Percentiles rank a stretch among this genome's conserved stretches.
Conservation (phyloP, 2,888 invertebrate species). For the Corythucha ciliata region DNA sequence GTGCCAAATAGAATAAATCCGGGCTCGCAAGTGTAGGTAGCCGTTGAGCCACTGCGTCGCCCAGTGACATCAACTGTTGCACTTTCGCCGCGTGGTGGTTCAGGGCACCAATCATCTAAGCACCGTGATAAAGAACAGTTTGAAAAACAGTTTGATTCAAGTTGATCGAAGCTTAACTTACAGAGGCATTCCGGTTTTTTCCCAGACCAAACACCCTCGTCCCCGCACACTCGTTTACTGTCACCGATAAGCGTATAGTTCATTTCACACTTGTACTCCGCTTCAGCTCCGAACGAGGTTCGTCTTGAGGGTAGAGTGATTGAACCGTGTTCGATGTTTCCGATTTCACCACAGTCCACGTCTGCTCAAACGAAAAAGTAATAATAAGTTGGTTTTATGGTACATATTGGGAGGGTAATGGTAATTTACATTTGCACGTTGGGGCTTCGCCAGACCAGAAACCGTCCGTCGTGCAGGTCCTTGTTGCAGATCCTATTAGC, state of each 20-base stretch:
- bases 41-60: constrained; percentile 67
- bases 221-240: constrained; percentile 59
- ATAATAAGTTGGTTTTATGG: background rate
- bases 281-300: constrained; percentile 70
- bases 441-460: constrained; percentile 78
- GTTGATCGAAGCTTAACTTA: constrained; percentile 37
- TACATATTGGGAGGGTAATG: background rate
- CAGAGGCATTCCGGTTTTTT: constrained; percentile 69
- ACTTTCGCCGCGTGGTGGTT: constrained; percentile 60
- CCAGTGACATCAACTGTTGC: constrained; percentile 62
- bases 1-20: constrained; percentile 78
- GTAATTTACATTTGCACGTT: constrained; percentile 69
- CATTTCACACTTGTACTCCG: constrained; percentile 66
- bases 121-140: background rate
- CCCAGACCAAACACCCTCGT: constrained; percentile 67
- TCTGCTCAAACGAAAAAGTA: constrained; percentile 46
- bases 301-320: constrained; percentile 57
- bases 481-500: constrained; percentile 57
- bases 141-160: background rate
- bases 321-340: constrained; percentile 61
- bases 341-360: constrained; percentile 66
- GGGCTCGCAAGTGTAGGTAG: constrained; percentile 68
- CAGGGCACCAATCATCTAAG: constrained; percentile 71
- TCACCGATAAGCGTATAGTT: constrained; percentile 76
- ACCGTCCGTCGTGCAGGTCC: constrained; percentile 63